Base-by-base conservation (phyloP, 2,888 invertebrate genomes). In the Parnassius orleans region DNA sequence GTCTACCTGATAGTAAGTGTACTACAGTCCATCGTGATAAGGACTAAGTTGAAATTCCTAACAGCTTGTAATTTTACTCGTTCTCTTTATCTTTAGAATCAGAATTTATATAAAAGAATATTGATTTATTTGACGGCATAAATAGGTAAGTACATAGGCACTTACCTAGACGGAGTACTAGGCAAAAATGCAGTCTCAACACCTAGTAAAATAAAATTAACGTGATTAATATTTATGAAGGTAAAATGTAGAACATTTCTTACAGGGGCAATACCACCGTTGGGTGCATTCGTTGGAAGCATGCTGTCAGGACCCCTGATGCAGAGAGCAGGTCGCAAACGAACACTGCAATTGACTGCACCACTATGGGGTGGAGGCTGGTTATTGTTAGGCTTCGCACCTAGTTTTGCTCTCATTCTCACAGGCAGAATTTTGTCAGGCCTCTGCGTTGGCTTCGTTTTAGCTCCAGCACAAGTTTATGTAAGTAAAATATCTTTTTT, bases 401-500 rank as follows among this genome's bases (percentile, higher is more conserved):
- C 83, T 15, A 78, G 79, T 60, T 86, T 90, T 62, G 73, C 83
- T 0, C 73, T 92, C 50, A 75, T 95, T 2, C 81, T 93, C 11
- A 64, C 90, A 2, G 94, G 93, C 0, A 81, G 95, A 52, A 76
- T 93, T 9, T 66, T 93, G 44, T 92, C 93, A 0, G 95, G 95
- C 0, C 82, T 94, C 51, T 93, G 94, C 60, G 92, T 92, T 2
- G 94, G 94, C 0, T 91, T 95, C 33, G 87, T 92, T 1, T 82
- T 93, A 10, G 94, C 95, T 0, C 92, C 94, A 3, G 92, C 91
- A n/a, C 93, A 93, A 83, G 92, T 93, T 68, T 95, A 95, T 76
- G 93, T 95, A 67, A 92, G 93, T 72, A 57, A 33, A 33, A 33
- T 33, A 33, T 7, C 33, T 33, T 33, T 33, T 33, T 33, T 7